These are phyloP conservation scores for Zophobas morio DNA, from an alignment of 1,140 invertebrate genomes.

Conservation along the genomic window DNA sequence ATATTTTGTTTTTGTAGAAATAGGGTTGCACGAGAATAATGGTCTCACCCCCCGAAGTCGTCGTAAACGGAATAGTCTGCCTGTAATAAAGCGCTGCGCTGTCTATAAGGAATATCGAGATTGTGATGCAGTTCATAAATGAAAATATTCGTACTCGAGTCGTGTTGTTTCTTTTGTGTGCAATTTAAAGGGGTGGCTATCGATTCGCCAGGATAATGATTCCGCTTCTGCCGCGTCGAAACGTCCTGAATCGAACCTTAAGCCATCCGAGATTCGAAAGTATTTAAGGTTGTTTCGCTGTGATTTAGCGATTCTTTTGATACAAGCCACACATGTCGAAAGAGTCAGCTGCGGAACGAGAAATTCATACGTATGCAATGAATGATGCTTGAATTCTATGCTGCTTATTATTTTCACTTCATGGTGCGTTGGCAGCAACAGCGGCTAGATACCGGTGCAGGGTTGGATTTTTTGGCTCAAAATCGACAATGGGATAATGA, in stretches of 20 bases:
- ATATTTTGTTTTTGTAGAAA: no score
- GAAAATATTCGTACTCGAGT: slow-evolving; percentile 25
- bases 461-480: slow-evolving; percentile 23
- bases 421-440: slow-evolving; percentile 38
- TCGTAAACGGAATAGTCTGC: slow-evolving; percentile 3
- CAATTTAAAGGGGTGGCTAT: slow-evolving; percentile 25
- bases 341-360: slow-evolving; percentile 55
- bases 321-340: slow-evolving; percentile 36
- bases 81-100: background rate
- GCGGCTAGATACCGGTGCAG: slow-evolving; percentile 19
- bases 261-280: slow-evolving; percentile 43
- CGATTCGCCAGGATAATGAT: slow-evolving; percentile 23
- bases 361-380: slow-evolving; percentile 50
- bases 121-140: slow-evolving; percentile 18
- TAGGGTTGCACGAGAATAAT: background rate
- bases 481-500: slow-evolving; percentile 55
- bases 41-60: background rate
- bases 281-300: slow-evolving; percentile 48
- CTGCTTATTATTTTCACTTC: slow-evolving; percentile 46
- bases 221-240: slow-evolving; percentile 5
- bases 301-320: slow-evolving; percentile 49
- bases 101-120: background rate
- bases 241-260: slow-evolving; percentile 2
- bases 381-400: slow-evolving; percentile 42
- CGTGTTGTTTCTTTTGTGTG: slow-evolving; percentile 34